Evolutionary conservation across 2,888 invertebrate genomes (phyloP), one percentile per base, ranked within the genome.

Genomic region (Dermolepida albohirtum): DNA sequence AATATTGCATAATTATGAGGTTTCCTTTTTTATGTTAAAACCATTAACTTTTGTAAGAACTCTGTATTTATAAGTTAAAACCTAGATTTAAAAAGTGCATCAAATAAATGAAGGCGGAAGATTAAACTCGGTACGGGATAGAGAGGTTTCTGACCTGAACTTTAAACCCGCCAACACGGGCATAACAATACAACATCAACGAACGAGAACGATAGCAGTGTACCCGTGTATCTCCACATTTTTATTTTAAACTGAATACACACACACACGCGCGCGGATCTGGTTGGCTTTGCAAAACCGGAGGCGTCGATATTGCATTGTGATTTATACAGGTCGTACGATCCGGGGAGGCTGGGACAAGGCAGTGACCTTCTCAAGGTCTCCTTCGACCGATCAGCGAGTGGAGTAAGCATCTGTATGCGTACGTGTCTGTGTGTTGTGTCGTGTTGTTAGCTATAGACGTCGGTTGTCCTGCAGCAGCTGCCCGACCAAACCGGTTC

Each of bases 351-450:
- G 78, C 74, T 76, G 77, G 78, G 78, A 79, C 79, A 78, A 78
- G 81, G 78, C 81, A 81, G 80, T 81, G 80, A 81, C 81, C 81
- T 81, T 81, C 80, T 79, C 80, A 81, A 81, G 81, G 81, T 78
- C 80, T 79, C 77, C 64, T 34, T 64, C 71, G 72, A 72, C 72
- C 72, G 75, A 67, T 41, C 65, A 41, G 62, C 66, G 57, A 50
- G 57, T n/a, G 57, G 43, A 43, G 4, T 8, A 17, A 14, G 51
- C 51, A 41, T 12, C 40, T 51, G 51, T 43, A 40, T 41, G 52
- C 41, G 64, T 64, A 17, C 39, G 40, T 27, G 41, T 51, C 40
- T 54, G 57, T 43, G 27, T 22, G 43, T 57, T 43, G 43, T 43
- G 57, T 27, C 43, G 57, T 41, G 44, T 55, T 55, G 55, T 57